phyloP scores from a whole-genome alignment of 2,113 vertebrate species.

The Peromyscus polionotus region DNA sequence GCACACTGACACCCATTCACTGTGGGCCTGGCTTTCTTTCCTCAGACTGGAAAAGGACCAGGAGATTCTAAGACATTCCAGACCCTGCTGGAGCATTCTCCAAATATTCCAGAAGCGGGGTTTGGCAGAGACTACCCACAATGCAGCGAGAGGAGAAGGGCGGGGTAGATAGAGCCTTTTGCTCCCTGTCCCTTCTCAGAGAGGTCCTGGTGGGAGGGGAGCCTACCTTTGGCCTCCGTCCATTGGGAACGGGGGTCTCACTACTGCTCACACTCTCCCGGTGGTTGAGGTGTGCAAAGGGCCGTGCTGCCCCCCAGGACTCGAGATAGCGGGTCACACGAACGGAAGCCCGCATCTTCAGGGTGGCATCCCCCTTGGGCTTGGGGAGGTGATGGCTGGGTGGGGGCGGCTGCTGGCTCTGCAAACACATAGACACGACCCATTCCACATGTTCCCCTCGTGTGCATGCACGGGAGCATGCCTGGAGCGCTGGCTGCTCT shows the following conservation, averaged over 20 bases:
- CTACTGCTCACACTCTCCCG: conserved; percentile 91
- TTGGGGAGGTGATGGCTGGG: conserved; percentile 89
- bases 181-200: not conserved
- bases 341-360: conserved; percentile 97
- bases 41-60: not conserved
- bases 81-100: not conserved
- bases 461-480: fast-evolving
- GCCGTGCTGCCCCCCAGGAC: conserved; percentile 97
- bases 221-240: conserved; percentile 91
- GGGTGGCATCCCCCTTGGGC: conserved; percentile 91
- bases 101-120: not conserved
- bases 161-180: not conserved
- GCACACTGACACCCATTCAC: fast-evolving
- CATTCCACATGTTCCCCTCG: not conserved
- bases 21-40: fast-evolving
- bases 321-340: conserved; percentile 98
- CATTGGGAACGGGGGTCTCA: conserved; percentile 88
- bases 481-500: not conserved
- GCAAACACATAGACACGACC: not conserved
- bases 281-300: conserved; percentile 96
- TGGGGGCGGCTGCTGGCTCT: conserved; percentile 91
- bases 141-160: not conserved
- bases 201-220: fast-evolving
- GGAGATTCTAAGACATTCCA: not conserved
- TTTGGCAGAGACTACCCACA: not conserved